Evolutionary conservation across 2,888 invertebrate genomes (phyloP).

Genomic region (Coenonympha glycerion): DNA sequence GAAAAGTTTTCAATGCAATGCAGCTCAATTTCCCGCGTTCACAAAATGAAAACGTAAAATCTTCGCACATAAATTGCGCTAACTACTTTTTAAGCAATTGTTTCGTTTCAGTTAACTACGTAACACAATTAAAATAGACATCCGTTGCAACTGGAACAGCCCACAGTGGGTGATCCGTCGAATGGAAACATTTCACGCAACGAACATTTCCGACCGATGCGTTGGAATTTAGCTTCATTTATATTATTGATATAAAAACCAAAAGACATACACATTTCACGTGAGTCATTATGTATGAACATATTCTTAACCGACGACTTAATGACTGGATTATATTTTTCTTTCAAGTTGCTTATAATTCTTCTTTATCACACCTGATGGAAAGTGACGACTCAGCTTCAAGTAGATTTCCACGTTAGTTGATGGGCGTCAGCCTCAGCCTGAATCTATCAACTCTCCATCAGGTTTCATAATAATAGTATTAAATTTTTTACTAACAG

Average conservation of each 20-base stretch:
- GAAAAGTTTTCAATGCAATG: background rate
- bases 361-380: too few species aligned
- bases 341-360: too few species aligned
- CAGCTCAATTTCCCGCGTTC: background rate
- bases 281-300: too few species aligned
- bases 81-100: constrained; percentile 14
- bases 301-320: too few species aligned
- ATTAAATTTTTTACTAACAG: too few species aligned
- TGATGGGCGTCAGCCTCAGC: too few species aligned
- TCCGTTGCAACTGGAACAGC: constrained; percentile 19
- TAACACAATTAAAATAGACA: constrained; percentile 19
- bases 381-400: too few species aligned
- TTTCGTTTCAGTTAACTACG: constrained; percentile 16
- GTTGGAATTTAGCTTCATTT: constrained; percentile 11
- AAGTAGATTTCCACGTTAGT: too few species aligned
- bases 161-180: constrained; percentile 19
- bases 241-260: background rate
- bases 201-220: constrained; percentile 17
- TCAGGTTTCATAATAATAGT: too few species aligned
- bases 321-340: too few species aligned
- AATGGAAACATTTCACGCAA: constrained; percentile 17
- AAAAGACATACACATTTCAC: background rate
- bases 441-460: too few species aligned
- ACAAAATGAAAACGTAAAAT: constrained; percentile 1
- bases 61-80: constrained; percentile 6